These are phyloP conservation scores for Hedychridium roseum DNA, from an alignment of 2,888 invertebrate genomes.

Conservation along the genomic window DNA sequence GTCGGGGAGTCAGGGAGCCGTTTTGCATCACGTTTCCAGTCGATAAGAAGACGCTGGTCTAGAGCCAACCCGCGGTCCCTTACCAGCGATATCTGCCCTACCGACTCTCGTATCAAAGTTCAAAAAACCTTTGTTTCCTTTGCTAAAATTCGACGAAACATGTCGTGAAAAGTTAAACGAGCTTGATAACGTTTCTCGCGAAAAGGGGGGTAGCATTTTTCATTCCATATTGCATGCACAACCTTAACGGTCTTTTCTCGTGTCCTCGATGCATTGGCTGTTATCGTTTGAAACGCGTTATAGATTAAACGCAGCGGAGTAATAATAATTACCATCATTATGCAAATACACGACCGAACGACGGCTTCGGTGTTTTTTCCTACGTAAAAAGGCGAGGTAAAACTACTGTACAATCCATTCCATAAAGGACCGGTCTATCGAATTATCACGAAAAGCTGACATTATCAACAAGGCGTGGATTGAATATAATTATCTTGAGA, in stretches of 20 bases:
- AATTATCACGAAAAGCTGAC: neutral
- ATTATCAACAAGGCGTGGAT: too few species aligned
- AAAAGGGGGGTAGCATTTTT: too few species aligned
- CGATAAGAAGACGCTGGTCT: constrained; percentile 57
- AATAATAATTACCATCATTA: constrained; percentile 46
- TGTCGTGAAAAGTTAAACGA: too few species aligned
- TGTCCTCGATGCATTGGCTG: constrained; percentile 42
- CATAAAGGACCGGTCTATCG: neutral
- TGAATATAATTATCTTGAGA: too few species aligned
- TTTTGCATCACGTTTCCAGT: constrained; percentile 49
- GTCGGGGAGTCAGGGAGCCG: constrained; percentile 42
- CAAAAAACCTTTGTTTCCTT: too few species aligned
- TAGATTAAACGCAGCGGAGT: constrained; percentile 39
- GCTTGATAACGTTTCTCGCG: too few species aligned
- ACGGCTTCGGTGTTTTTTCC: constrained; percentile 18
- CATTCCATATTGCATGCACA: too few species aligned
- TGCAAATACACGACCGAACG: constrained; percentile 36
- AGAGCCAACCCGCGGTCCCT: constrained; percentile 37
- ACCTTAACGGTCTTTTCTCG: constrained; percentile 44
- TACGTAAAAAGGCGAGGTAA: too few species aligned
- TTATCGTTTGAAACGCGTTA: constrained; percentile 44
- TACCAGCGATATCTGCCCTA: constrained; percentile 50
- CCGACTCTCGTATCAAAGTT: constrained; percentile 50
- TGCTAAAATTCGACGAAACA: too few species aligned
- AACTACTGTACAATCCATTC: neutral